Conservation (phyloP, 2,113 vertebrate genomes). For the Willisornis vidua region DNA sequence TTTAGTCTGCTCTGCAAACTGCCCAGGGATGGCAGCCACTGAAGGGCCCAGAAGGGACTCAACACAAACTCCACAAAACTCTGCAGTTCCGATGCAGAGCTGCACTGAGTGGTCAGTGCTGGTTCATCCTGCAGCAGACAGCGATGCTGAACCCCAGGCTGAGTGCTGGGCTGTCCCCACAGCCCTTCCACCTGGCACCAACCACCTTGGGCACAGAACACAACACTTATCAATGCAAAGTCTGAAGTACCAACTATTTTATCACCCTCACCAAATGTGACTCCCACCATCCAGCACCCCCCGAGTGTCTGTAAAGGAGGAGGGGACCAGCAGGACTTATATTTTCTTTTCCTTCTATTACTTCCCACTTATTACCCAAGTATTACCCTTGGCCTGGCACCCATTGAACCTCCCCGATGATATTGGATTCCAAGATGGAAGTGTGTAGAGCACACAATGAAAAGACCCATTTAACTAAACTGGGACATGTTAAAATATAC, state of each 20-base stretch:
- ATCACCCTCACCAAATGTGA: neutral
- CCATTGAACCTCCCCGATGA: neutral
- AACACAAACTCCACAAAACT: neutral
- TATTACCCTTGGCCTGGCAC: neutral
- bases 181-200: neutral
- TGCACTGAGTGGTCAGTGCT: fast-evolving
- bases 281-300: neutral
- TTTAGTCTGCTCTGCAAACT: neutral
- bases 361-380: neutral
- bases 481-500: neutral
- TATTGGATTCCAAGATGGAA: neutral
- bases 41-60: neutral
- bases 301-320: fast-evolving
- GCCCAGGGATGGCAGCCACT: neutral
- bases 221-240: fast-evolving
- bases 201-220: neutral
- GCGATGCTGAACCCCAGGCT: neutral
- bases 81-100: neutral
- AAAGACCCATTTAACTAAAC: neutral
- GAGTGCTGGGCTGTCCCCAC: neutral
- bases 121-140: neutral
- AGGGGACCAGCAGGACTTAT: neutral
- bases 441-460: neutral
- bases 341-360: neutral
- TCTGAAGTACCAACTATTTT: neutral